These are phyloP conservation scores for Rhynchotus rufescens DNA, from an alignment of 2,797 vertebrate species.

Conservation along the genomic window DNA sequence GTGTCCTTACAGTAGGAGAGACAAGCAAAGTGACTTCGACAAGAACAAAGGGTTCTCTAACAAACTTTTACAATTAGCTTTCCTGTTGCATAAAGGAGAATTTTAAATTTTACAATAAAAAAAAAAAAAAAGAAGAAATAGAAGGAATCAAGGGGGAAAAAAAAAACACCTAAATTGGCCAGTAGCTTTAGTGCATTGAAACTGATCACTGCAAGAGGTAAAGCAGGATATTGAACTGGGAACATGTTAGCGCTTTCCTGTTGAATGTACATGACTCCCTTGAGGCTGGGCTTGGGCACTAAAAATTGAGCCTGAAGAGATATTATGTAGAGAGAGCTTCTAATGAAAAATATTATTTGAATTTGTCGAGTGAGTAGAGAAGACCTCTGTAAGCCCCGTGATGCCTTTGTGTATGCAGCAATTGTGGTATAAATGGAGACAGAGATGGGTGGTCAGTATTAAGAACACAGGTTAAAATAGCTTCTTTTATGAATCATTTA, in stretches of 20 bases:
- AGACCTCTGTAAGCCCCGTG: not conserved
- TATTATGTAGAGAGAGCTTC: not conserved
- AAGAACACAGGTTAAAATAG: not conserved
- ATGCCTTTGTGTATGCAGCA: conserved; percentile 7
- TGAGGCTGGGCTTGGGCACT: not conserved
- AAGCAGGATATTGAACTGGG: conserved; percentile 9
- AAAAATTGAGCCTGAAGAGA: not conserved
- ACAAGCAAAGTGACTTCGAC: conserved; percentile 84
- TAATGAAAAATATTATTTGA: not conserved
- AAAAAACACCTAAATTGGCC: not conserved
- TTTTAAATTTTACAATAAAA: conserved; percentile 48
- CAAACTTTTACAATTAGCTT: conserved; percentile 81
- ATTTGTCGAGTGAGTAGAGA: not conserved
- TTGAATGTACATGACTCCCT: not conserved
- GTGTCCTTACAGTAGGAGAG: conserved; percentile 85
- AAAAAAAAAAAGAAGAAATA: conserved; percentile 7
- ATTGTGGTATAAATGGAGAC: conserved; percentile 45
- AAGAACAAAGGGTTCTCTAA: conserved; percentile 81
- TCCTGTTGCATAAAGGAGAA: conserved; percentile 49
- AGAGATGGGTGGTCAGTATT: conserved; percentile 9
- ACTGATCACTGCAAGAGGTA: conserved; percentile 7
- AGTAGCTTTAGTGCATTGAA: not conserved
- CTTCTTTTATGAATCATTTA: not conserved
- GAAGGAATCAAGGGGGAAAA: not conserved
- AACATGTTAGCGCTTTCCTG: conserved; percentile 15